Percentiles rank a stretch among this genome's conserved stretches.
phyloP scores from a whole-genome alignment of 2,797 vertebrate genomes.

The Brotula barbata region DNA sequence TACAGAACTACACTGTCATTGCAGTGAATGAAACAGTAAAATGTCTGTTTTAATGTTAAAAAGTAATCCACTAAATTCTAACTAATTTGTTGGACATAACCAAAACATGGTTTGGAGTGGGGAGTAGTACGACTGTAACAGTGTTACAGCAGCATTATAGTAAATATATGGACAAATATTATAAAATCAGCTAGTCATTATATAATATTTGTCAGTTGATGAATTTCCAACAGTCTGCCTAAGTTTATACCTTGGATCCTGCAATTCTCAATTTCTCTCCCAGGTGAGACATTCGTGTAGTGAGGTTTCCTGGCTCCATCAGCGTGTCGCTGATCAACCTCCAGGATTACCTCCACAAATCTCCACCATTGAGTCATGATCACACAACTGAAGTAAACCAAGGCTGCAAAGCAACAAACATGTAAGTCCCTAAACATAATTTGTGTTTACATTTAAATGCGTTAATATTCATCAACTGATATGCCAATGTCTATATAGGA shows the following conservation, averaged over 20 bases:
- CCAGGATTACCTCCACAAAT: slow-evolving; percentile 34
- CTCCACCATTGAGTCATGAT: slow-evolving; percentile 56
- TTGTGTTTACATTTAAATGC: not conserved
- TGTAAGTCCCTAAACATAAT: slow-evolving; percentile 51
- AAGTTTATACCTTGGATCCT: not conserved
- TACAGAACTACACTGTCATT: no score
- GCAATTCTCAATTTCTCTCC: slow-evolving; percentile 7
- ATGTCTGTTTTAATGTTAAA: no score
- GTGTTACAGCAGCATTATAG: no score
- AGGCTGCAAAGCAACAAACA: slow-evolving; percentile 65
- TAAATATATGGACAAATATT: no score
- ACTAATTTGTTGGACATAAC: no score
- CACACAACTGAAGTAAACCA: slow-evolving; percentile 53
- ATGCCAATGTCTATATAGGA: not conserved
- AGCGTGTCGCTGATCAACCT: slow-evolving; percentile 23
- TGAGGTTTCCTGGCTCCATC: slow-evolving; percentile 45
- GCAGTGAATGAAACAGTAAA: no score
- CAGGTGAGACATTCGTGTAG: slow-evolving; percentile 51
- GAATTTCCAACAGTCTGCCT: not conserved
- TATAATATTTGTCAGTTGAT: no score
- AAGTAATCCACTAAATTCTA: no score
- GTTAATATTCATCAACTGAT: not conserved
- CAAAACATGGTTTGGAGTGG: no score
- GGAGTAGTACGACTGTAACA: no score
- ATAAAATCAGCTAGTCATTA: no score